Percentiles rank a stretch among this genome's conserved stretches.
Evolutionary conservation across 2,888 invertebrate species (phyloP).

Genomic region (Sarcophaga carnaria): DNA sequence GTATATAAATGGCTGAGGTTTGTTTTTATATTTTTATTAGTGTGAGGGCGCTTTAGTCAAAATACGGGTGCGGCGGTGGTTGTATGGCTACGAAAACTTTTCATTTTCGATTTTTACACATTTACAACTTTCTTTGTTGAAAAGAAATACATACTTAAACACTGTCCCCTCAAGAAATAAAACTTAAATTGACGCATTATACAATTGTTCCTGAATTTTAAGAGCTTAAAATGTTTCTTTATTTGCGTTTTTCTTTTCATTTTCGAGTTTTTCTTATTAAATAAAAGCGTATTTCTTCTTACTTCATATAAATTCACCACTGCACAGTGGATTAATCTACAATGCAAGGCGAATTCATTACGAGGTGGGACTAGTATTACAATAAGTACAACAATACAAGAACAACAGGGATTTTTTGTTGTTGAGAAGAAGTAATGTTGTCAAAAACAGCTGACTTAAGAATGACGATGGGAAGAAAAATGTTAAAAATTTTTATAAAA

Average conservation of each 20-base stretch:
- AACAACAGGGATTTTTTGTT: too few relatives aligned
- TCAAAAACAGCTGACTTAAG: too few relatives aligned
- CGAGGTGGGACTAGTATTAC: too few relatives aligned
- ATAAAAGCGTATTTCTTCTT: neutral
- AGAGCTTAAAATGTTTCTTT: neutral
- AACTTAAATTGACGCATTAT: too few relatives aligned
- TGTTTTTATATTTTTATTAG: conserved; percentile 46
- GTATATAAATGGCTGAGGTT: conserved; percentile 41
- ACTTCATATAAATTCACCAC: conserved; percentile 33
- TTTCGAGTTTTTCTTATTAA: neutral
- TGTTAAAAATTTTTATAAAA: too few relatives aligned
- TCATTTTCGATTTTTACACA: conserved; percentile 19
- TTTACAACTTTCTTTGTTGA: neutral
- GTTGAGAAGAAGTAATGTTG: too few relatives aligned
- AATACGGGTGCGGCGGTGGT: conserved; percentile 65
- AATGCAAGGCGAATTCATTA: too few relatives aligned
- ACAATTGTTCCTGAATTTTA: too few relatives aligned
- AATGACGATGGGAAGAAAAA: too few relatives aligned
- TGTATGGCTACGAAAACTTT: conserved; percentile 34
- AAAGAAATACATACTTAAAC: too few relatives aligned
- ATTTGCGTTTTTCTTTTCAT: neutral
- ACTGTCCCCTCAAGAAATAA: too few relatives aligned
- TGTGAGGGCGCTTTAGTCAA: conserved; percentile 41
- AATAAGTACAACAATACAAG: too few relatives aligned
- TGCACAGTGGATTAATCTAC: neutral